Base-by-base conservation (phyloP, 2,113 vertebrate genomes). In the Etia nguti region DNA sequence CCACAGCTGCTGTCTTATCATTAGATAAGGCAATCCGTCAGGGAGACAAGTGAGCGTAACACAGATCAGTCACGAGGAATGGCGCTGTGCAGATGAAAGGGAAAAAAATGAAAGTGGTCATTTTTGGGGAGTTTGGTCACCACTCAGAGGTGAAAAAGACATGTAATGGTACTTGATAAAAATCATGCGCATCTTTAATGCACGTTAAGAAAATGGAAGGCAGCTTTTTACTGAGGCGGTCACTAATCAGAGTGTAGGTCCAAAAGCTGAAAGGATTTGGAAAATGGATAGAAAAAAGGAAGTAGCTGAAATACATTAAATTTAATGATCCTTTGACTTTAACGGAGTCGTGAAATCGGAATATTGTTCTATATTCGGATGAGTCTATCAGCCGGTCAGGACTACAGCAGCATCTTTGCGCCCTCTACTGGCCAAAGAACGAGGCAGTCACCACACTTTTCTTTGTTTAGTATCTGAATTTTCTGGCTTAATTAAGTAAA, bases 1-100 rank as follows among this genome's bases (percentile, higher is more conserved):
- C 16, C 10, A 46, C 82, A 83, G 81, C 84, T 88, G 88, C 54
- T 15, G 57, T 79, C 55, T 90, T 52, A 87, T 85, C 75, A 22
- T 24, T 29, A 60, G 38, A 80, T 57, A 65, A 80, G 65, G 41
- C 62, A 50, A 68, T 70, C 55, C 20, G 70, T 41, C 10, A 11
- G 38, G 26, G 46, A 82, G 55, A 52, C 52, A 54, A 36, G 85
- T 38, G 22, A 77, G 26, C n/a, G 24, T 6, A 24, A 48, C 60
- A n/a, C 48, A 16, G 38, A 29, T 60, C 31, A 29, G 18, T 52
- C 65, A 41, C 50, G 6, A 38, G 8, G 16, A 81, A 59, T 26
- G 65, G 26, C 16, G 12, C 20, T 82, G 24, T 60, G 83, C 34
- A 24, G 79, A 16, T n/a, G 38, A 26, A 46, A 43, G 55, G 12